Percentiles rank a stretch among this genome's conserved stretches.
Conservation (phyloP, 2,888 invertebrate genomes). For the Mallateleia sp. region DNA sequence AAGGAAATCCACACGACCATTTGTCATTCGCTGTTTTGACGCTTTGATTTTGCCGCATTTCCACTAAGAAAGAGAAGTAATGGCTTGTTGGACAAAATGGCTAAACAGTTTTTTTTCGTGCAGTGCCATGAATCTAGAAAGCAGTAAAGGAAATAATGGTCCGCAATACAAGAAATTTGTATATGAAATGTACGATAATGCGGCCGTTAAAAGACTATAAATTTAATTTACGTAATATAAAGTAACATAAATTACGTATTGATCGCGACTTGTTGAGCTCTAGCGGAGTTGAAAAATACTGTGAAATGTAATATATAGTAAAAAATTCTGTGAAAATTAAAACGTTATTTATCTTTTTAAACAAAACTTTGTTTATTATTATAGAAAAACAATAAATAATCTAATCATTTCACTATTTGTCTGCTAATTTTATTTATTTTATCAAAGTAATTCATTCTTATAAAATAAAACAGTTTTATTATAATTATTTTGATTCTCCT, state of each 20-base stretch:
- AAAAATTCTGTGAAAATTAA: too few species aligned
- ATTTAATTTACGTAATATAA: constrained; percentile 57
- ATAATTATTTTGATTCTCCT: too few species aligned
- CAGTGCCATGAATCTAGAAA: constrained; percentile 50
- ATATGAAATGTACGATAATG: constrained; percentile 45
- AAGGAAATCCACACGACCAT: constrained; percentile 84
- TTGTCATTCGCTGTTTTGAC: constrained; percentile 84
- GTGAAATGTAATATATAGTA: too few species aligned
- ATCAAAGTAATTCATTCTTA: too few species aligned
- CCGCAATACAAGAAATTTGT: constrained; percentile 51
- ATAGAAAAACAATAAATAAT: too few species aligned
- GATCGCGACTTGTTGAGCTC: constrained; percentile 41
- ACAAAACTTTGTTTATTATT: too few species aligned
- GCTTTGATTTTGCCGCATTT: constrained; percentile 81
- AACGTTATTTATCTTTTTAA: too few species aligned
- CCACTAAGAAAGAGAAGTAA: constrained; percentile 72
- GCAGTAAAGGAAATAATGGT: constrained; percentile 56
- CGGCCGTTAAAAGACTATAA: constrained; percentile 59
- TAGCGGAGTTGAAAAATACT: background rate
- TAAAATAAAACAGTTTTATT: too few species aligned
- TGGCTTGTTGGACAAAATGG: constrained; percentile 65
- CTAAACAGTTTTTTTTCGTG: constrained; percentile 51
- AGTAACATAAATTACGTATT: constrained; percentile 61
- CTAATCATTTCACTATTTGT: too few species aligned
- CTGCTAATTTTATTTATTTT: too few species aligned